Percentiles rank a stretch among this genome's conserved stretches.
Evolutionary conservation across 2,888 invertebrate genomes (phyloP).

Genomic region (Drosophila recens): DNA sequence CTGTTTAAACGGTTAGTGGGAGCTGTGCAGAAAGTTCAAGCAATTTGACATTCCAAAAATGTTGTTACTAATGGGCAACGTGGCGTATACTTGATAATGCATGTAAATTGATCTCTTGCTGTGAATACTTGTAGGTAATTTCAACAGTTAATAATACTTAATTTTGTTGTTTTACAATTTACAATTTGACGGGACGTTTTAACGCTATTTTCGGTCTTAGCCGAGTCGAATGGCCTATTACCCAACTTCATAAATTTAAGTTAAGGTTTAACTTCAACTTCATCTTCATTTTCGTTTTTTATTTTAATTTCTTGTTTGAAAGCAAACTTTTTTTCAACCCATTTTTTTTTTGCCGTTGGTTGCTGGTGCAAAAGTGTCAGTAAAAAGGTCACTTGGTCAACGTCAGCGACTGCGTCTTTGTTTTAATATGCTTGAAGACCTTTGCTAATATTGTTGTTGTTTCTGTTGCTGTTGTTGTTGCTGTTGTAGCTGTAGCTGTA

Average conservation of each 20-base stretch:
- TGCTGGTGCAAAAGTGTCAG: constrained; percentile 74
- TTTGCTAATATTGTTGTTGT: constrained; percentile 54
- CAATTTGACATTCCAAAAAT: constrained; percentile 36
- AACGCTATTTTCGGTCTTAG: constrained; percentile 1
- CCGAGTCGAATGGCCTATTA: constrained; percentile 32
- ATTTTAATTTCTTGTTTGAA: constrained; percentile 27
- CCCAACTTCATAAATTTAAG: constrained; percentile 45
- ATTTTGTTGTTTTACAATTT: constrained; percentile 22
- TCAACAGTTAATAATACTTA: constrained; percentile 34
- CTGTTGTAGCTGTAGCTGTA: background rate
- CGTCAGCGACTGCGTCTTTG: constrained; percentile 61
- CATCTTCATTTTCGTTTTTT: constrained; percentile 50
- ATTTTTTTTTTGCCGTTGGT: constrained; percentile 32
- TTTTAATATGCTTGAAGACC: constrained; percentile 73
- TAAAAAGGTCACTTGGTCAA: constrained; percentile 80
- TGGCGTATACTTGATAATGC: constrained; percentile 35
- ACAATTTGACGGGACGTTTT: constrained; percentile 13
- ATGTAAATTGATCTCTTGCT: constrained; percentile 43
- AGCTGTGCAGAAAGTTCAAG: constrained; percentile 21
- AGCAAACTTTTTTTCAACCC: constrained; percentile 44
- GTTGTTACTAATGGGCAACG: constrained; percentile 28
- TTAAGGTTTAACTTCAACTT: constrained; percentile 29
- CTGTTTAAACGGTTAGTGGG: constrained; percentile 8
- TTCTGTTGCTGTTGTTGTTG: background rate
- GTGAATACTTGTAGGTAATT: constrained; percentile 35